Base-by-base conservation (phyloP, 1,140 invertebrate species). In the Eupristina koningsbergeri region DNA sequence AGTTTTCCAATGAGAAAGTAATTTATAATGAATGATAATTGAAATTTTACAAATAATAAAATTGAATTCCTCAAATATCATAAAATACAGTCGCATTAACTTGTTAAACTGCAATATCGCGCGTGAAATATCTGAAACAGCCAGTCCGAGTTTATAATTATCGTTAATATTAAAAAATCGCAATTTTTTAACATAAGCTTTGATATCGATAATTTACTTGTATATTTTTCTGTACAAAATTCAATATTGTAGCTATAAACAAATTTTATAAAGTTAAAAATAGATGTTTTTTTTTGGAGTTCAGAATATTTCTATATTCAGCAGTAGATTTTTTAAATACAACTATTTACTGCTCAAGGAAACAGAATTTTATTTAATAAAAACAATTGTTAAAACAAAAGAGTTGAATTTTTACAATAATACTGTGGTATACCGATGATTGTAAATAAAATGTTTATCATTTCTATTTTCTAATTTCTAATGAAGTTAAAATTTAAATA, bases 41-140 rank as follows among this genome's bases (percentile, higher is more conserved):
- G 26, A 45, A 87, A 79, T 77, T 74, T 63, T 82, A 79, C 58
- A 87, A 85, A 82, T 83, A 47, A 85, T 81, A 78, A 69, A 64
- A 81, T 53, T 78, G 63, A 47, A 39, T 73, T 69, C 80, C 6
- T 77, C 78, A 47, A 50, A 41, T 82, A 41, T 82, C 61, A 76
- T 64, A 15, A 67, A 36, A 19, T 36, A 39, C 13, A n/a, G 29
- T 67, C 15, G n/a, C 36, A 19, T 67, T 36, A 36, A 36, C 34
- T 67, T 67, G 19, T 67, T 67, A 67, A 39, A 15, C 17, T 67
- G 22, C 64, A 67, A 67, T 22, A 64, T 19, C 34, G 29, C 19
- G 7, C n/a, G 64, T 67, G 29, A 5, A 1, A 22, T 31, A 67
- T 67, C 15, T 34, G 8, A 22, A 39, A 13, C 31, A 36, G 34